Percentiles rank a stretch among this genome's conserved stretches.
phyloP scores from a whole-genome alignment of 2,888 invertebrate species.

The Proisotoma minuta region DNA sequence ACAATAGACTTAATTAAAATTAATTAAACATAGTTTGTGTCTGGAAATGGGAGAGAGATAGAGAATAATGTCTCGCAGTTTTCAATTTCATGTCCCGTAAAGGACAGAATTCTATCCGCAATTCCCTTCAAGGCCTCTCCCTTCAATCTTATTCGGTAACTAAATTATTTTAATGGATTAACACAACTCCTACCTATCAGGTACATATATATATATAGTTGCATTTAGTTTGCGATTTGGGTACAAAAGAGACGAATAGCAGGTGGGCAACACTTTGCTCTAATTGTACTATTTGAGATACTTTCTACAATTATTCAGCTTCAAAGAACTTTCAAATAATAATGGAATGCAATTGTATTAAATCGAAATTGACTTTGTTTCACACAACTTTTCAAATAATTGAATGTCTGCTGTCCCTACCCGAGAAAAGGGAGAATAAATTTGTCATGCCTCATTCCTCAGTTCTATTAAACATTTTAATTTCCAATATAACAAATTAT shows the following conservation, averaged over 20 bases:
- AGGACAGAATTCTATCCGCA: neutral
- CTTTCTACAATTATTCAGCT: no score
- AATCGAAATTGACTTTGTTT: no score
- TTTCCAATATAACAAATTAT: no score
- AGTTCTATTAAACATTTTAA: no score
- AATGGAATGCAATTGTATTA: no score
- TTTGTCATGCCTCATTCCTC: no score
- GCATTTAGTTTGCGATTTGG: neutral
- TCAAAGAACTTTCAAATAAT: no score
- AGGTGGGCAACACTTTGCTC: neutral
- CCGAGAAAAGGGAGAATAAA: no score
- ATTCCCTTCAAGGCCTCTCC: neutral
- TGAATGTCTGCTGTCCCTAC: no score
- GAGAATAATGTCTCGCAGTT: slow-evolving; percentile 7
- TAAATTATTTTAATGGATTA: slow-evolving; percentile 10
- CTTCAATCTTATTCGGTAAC: slow-evolving; percentile 21
- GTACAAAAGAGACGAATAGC: neutral
- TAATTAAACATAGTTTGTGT: slow-evolving; percentile 41
- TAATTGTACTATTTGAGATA: no score
- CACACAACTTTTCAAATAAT: no score
- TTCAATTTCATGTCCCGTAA: slow-evolving; percentile 14
- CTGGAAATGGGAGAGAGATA: slow-evolving; percentile 10
- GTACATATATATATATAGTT: neutral
- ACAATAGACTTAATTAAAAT: slow-evolving; percentile 47
- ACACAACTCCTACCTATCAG: neutral